These are phyloP conservation scores for Agapetus fuscipes DNA, from an alignment of 2,888 invertebrate species.

Conservation along the genomic window DNA sequence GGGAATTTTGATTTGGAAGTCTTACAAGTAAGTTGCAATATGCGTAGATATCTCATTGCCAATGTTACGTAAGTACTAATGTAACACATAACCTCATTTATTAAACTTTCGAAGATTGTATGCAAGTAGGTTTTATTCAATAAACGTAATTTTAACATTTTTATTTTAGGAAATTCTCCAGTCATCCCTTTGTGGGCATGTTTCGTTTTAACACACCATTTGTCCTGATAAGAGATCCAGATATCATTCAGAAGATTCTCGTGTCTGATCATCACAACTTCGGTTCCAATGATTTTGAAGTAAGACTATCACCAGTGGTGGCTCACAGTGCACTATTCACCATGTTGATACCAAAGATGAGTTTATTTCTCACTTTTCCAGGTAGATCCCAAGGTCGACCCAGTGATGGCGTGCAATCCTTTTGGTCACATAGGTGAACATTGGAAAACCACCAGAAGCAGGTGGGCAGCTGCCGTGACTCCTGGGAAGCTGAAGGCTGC, in stretches of 20 bases:
- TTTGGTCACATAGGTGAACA: constrained; percentile 24
- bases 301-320: constrained; percentile 13
- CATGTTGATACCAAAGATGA: not conserved
- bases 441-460: constrained; percentile 25
- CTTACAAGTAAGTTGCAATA: constrained; percentile 26
- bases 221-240: constrained; percentile 28
- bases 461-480: constrained; percentile 14
- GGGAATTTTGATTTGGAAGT: constrained; percentile 24
- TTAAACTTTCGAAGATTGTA: too few species aligned
- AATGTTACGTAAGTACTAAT: too few species aligned
- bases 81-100: too few species aligned
- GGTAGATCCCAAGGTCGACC: constrained; percentile 21
- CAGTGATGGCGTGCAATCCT: constrained; percentile 25
- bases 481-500: constrained; percentile 10
- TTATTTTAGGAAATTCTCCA: constrained; percentile 26
- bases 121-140: too few species aligned
- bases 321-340: not conserved
- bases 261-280: constrained; percentile 30
- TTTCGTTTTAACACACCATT: constrained; percentile 27
- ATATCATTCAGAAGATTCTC: constrained; percentile 27
- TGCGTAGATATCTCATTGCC: not conserved
- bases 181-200: constrained; percentile 28
- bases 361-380: not conserved
- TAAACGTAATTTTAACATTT: too few species aligned
- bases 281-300: constrained; percentile 28